Evolutionary conservation across 2,797 vertebrate genomes (phyloP).

Genomic region (Natrix natrix): DNA sequence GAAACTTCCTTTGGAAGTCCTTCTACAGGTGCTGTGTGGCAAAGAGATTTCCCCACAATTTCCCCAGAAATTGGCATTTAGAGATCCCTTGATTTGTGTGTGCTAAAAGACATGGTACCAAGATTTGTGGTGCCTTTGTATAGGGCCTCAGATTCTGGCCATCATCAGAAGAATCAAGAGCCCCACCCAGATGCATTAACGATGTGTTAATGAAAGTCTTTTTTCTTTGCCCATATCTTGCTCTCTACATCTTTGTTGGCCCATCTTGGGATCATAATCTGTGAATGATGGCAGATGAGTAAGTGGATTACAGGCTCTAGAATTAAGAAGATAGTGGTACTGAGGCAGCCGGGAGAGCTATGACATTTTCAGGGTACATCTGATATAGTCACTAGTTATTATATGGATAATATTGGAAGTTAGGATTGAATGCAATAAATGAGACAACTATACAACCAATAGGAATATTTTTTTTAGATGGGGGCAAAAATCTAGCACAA

Average conservation of each 20-base stretch:
- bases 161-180: too few species aligned
- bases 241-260: not conserved
- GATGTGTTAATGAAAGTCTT: too few species aligned
- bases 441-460: not conserved
- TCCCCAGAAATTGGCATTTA: too few species aligned
- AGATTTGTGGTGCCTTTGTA: too few species aligned
- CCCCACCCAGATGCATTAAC: too few species aligned
- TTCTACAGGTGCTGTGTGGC: too few species aligned
- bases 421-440: not conserved
- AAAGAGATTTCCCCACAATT: too few species aligned
- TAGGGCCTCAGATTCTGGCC: too few species aligned
- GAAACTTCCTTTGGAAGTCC: too few species aligned
- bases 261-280: not conserved
- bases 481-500: not conserved
- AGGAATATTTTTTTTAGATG: not conserved
- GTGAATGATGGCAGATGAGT: not conserved
- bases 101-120: too few species aligned
- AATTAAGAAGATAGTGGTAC: not conserved
- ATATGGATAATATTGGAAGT: not conserved
- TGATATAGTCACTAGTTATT: not conserved
- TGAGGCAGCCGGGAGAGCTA: too few species aligned
- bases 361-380: not conserved
- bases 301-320: not conserved
- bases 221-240: not conserved
- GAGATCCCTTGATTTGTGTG: too few species aligned